A percentile compares a stretch with the other conserved stretches of the same genome.
Conservation (phyloP, 1,140 invertebrate species). For the Augochlora pura region DNA sequence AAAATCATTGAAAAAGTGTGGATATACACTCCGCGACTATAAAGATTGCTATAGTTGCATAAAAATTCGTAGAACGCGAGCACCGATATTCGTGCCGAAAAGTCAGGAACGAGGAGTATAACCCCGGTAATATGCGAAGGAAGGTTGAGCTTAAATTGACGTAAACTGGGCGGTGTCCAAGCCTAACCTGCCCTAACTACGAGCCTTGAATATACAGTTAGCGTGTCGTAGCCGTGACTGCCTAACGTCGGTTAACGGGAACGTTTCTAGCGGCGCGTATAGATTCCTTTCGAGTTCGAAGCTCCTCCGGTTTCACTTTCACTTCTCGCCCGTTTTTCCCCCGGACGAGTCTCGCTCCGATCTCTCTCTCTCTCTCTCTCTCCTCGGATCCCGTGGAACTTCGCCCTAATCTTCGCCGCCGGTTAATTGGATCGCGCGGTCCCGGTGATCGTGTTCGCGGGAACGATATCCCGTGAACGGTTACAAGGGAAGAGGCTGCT, state of each 20-base stretch:
- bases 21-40: too few relatives aligned
- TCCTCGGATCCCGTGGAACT: background rate
- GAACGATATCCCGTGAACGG: background rate
- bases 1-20: too few relatives aligned
- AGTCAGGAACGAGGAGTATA: too few relatives aligned
- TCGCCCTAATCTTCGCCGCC: background rate
- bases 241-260: constrained; percentile 29
- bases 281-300: background rate
- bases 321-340: background rate
- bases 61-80: too few relatives aligned
- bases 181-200: constrained; percentile 50
- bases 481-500: background rate
- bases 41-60: too few relatives aligned
- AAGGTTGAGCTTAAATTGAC: constrained; percentile 42
- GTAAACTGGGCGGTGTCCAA: constrained; percentile 44
- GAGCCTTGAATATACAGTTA: constrained; percentile 39
- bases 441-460: too few relatives aligned
- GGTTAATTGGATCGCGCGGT: too few relatives aligned
- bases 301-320: constrained; percentile 21
- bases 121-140: background rate
- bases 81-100: background rate
- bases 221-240: constrained; percentile 4
- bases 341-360: background rate
- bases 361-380: too few relatives aligned
- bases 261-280: constrained; percentile 26